Percentiles rank a stretch among this genome's conserved stretches.
Evolutionary conservation across 2,113 vertebrate species (phyloP).

Genomic region (Holacanthus passer): DNA sequence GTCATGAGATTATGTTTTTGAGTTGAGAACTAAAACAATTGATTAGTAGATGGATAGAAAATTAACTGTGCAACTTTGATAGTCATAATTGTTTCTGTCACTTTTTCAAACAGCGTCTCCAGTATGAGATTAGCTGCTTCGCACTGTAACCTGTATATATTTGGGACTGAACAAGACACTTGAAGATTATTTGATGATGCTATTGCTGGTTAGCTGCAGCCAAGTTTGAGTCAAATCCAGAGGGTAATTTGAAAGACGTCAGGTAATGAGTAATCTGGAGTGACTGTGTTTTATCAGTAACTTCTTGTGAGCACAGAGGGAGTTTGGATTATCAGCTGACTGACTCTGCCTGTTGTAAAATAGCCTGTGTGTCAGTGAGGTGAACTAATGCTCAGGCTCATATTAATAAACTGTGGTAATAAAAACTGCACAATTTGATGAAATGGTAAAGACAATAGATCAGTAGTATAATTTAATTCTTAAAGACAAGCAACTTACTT

Average conservation of each 20-base stretch:
- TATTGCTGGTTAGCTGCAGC: not conserved
- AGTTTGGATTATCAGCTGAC: not conserved
- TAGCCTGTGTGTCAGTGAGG: not conserved
- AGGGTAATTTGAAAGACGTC: not conserved
- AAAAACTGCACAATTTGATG: too few species aligned
- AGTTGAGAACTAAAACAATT: not conserved
- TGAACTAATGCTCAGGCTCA: conserved; percentile 9
- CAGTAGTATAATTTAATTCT: too few species aligned
- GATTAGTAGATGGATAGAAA: not conserved
- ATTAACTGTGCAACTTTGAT: too few species aligned
- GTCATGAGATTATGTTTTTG: not conserved
- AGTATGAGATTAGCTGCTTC: not conserved
- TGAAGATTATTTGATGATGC: too few species aligned
- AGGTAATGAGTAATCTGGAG: conserved; percentile 15
- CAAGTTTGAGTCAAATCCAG: not conserved
- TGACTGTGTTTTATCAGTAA: conserved; percentile 21
- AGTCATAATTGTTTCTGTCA: not conserved
- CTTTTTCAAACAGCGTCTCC: not conserved
- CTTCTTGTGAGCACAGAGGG: conserved; percentile 7
- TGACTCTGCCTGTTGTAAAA: conserved; percentile 17
- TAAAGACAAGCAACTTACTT: too few species aligned
- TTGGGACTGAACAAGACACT: not conserved
- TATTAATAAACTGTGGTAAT: conserved; percentile 17
- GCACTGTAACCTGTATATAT: not conserved
- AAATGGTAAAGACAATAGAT: too few species aligned